Evolutionary conservation across 92 coral and sea anemone genomes (phyloP).

Genomic region (Epizoanthus scotinus): DNA sequence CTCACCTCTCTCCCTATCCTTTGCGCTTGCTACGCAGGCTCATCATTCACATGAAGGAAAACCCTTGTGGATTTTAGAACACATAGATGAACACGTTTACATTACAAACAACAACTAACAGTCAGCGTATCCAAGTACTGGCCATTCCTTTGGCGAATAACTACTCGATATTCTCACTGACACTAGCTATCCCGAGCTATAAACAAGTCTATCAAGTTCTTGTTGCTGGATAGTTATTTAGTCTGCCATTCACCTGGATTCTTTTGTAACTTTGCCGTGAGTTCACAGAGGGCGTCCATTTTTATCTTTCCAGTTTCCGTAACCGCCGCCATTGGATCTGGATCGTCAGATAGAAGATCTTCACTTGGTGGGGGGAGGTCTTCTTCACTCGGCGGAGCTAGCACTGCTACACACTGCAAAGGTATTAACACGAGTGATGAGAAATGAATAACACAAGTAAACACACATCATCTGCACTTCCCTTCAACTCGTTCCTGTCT

Average conservation of each 20-base stretch:
- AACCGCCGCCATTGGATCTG: conserved; percentile 62
- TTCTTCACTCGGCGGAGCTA: conserved; percentile 34
- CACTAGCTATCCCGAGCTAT: no score
- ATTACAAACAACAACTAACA: no score
- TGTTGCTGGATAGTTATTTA: not conserved
- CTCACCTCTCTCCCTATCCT: no score
- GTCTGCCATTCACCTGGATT: conserved; percentile 60
- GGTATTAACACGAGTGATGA: not conserved
- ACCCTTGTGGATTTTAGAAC: no score
- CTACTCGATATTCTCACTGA: no score
- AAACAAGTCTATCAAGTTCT: no score
- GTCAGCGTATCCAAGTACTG: no score
- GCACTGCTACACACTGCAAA: conserved; percentile 32
- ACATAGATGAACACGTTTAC: no score
- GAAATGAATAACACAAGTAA: no score
- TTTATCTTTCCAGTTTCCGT: conserved; percentile 67
- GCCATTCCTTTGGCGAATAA: no score
- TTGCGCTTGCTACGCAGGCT: no score
- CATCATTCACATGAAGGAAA: no score
- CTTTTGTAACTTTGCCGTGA: conserved; percentile 74
- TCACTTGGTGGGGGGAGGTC: conserved; percentile 30
- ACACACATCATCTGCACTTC: not conserved
- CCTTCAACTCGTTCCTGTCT: not conserved
- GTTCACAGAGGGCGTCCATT: conserved; percentile 90
- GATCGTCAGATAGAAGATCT: conserved; percentile 55